These are phyloP conservation scores for Adelosebastes latens DNA, from an alignment of 2,797 vertebrate genomes.

Conservation along the genomic window DNA sequence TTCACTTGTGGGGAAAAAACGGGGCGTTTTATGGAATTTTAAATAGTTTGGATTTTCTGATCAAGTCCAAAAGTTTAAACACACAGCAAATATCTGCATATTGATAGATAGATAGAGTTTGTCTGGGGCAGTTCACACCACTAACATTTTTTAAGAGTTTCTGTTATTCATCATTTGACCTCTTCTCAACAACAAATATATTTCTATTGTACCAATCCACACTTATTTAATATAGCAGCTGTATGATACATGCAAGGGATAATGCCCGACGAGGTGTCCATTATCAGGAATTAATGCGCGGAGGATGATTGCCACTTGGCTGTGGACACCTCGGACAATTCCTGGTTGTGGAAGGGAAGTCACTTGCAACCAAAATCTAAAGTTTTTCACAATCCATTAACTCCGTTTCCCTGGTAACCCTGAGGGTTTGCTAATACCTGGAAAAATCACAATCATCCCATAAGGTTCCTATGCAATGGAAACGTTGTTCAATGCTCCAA, in stretches of 20 bases:
- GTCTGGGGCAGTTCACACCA: not conserved
- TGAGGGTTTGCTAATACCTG: no score
- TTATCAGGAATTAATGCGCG: no score
- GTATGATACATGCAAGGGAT: not conserved
- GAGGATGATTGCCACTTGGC: rapidly evolving
- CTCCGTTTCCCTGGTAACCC: no score
- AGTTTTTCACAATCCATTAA: no score
- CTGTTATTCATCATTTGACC: not conserved
- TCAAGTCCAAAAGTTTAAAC: not conserved
- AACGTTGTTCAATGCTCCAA: no score
- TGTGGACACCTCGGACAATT: no score
- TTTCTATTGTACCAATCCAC: not conserved
- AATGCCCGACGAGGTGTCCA: no score
- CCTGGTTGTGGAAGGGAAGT: no score
- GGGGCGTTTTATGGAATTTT: not conserved
- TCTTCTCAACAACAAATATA: not conserved
- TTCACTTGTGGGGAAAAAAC: not conserved
- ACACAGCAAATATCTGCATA: not conserved
- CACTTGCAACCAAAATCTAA: no score
- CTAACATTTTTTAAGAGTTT: not conserved
- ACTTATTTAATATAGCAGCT: not conserved
- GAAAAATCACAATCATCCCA: no score
- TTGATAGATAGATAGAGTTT: not conserved
- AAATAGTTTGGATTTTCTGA: not conserved
- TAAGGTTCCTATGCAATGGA: no score